A percentile compares a stretch with the other conserved stretches of the same genome.
Evolutionary conservation across 2,797 vertebrate genomes (phyloP).

Genomic region (Semotilus atromaculatus): DNA sequence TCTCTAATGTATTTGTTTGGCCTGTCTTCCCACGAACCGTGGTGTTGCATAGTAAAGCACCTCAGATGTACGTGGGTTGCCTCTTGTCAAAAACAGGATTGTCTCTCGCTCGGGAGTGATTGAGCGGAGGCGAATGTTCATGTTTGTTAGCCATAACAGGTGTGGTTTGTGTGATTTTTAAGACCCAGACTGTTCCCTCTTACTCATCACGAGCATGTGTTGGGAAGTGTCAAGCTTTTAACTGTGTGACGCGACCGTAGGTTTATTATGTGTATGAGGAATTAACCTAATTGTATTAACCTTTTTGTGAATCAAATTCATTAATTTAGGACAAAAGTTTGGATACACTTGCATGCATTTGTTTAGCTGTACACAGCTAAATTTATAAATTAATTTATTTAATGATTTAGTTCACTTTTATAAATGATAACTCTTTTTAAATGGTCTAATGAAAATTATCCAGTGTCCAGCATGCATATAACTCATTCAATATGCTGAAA

Average conservation of each 20-base stretch:
- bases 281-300: background rate
- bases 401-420: background rate
- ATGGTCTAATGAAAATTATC: background rate
- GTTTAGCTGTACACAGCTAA: background rate
- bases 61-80: constrained; percentile 35
- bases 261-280: background rate
- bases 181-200: constrained; percentile 22
- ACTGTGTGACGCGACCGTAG: background rate
- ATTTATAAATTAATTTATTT: background rate
- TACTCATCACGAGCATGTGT: constrained; percentile 41
- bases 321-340: background rate
- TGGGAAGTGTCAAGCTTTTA: constrained; percentile 34
- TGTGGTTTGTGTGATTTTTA: constrained; percentile 45
- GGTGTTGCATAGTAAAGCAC: constrained; percentile 27
- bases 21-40: background rate
- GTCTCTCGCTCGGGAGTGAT: constrained; percentile 11
- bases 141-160: constrained; percentile 47
- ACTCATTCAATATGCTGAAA: background rate
- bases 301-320: background rate
- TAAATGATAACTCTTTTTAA: background rate
- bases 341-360: background rate
- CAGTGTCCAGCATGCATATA: background rate
- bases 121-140: constrained; percentile 11
- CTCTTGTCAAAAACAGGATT: constrained; percentile 22
- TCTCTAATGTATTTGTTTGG: constrained; percentile 40